phyloP scores from a whole-genome alignment of 92 coral and sea anemone genomes.

The Galaxea fascicularis region DNA sequence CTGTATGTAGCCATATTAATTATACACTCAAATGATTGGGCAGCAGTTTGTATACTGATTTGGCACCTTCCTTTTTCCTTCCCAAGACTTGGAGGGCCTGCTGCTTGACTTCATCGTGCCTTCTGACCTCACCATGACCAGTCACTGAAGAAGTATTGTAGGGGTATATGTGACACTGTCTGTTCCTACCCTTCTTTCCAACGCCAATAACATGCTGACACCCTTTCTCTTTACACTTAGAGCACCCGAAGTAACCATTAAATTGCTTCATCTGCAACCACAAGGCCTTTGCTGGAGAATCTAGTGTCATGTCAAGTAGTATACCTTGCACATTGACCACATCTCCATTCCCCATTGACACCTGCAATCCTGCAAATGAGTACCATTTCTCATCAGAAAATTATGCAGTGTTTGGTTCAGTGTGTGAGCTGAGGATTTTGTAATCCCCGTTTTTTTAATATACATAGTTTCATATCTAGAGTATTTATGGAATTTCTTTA shows the following conservation, averaged over 20 bases:
- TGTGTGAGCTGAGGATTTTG: no score
- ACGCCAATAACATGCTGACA: conserved; percentile 46
- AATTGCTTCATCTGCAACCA: conserved; percentile 62
- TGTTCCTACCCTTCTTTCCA: conserved; percentile 48
- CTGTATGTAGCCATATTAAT: no score
- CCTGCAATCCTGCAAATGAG: conserved; percentile 26
- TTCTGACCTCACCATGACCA: conserved; percentile 54
- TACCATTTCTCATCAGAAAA: neutral
- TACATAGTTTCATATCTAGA: no score
- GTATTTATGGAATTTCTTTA: no score
- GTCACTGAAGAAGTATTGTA: conserved; percentile 8
- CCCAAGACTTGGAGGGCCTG: conserved; percentile 54
- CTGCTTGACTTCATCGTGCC: conserved; percentile 51
- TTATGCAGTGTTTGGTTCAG: no score
- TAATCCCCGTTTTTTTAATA: no score
- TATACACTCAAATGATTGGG: no score
- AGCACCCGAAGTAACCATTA: conserved; percentile 55
- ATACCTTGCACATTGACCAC: conserved; percentile 39
- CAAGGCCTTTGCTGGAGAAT: conserved; percentile 56
- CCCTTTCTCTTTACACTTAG: conserved; percentile 56
- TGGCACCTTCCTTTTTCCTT: conserved; percentile 47
- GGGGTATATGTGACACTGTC: conserved; percentile 59
- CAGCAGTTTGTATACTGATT: conserved; percentile 29
- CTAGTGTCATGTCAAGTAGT: conserved; percentile 45
- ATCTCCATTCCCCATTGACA: conserved; percentile 10